Conservation (phyloP, 2,888 invertebrate genomes). For the Dusona sp. region DNA sequence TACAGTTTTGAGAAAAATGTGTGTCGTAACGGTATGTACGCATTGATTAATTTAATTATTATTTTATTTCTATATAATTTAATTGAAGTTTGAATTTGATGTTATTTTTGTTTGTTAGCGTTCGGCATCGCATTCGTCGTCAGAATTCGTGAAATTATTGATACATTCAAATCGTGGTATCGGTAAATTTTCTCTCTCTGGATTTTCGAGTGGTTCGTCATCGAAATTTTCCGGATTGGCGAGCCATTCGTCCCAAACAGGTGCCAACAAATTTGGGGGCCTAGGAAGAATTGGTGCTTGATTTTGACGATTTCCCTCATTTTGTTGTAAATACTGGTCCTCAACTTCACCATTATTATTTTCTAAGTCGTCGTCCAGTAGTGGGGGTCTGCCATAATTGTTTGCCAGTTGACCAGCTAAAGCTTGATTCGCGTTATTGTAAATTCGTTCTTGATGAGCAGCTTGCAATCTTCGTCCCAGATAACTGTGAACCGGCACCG, state of each 20-base stretch:
- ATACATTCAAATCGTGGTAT: not conserved
- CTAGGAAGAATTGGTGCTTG: not conserved
- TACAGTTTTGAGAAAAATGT: not conserved
- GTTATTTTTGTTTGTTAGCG: not conserved
- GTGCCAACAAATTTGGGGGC: not conserved
- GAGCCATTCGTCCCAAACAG: not conserved
- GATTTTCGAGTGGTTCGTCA: too few relatives aligned
- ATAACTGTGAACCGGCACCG: conserved; percentile 31
- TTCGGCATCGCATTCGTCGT: not conserved
- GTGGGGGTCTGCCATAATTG: not conserved
- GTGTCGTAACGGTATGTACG: not conserved
- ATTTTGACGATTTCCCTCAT: not conserved
- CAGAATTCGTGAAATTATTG: not conserved
- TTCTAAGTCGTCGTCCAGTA: not conserved
- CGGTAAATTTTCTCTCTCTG: not conserved
- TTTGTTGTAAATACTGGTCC: not conserved
- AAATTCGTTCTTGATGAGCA: too few relatives aligned
- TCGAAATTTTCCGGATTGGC: not conserved
- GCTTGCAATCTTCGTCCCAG: not conserved
- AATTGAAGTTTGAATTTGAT: not conserved
- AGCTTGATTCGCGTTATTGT: too few relatives aligned
- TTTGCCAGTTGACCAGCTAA: too few relatives aligned
- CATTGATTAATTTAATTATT: not conserved
- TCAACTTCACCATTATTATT: not conserved
- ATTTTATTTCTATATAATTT: not conserved